Percentiles rank a stretch among this genome's conserved stretches.
Evolutionary conservation across 2,888 invertebrate genomes (phyloP).

Genomic region (Pristionchus japonicus): DNA sequence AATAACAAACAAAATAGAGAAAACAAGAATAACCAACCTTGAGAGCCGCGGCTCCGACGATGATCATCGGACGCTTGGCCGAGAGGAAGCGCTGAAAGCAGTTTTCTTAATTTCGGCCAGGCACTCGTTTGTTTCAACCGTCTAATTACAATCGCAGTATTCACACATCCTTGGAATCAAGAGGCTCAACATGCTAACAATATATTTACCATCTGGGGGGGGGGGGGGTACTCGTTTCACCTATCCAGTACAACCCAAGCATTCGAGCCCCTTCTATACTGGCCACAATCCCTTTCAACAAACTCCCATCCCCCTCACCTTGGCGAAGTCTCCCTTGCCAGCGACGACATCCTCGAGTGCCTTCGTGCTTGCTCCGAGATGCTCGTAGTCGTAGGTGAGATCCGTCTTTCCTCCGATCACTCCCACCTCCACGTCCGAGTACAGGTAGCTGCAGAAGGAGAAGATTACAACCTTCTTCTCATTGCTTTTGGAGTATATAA

Average conservation of each 20-base stretch:
- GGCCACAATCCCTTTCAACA: background rate
- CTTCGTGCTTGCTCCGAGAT: slow-evolving; percentile 87
- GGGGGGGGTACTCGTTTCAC: no score
- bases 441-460: slow-evolving; percentile 82
- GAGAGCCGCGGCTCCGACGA: slow-evolving; percentile 90
- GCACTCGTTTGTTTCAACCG: background rate
- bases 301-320: slow-evolving; percentile 54
- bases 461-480: no score
- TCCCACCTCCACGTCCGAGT: slow-evolving; percentile 89
- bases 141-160: no score
- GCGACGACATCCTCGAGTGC: slow-evolving; percentile 84
- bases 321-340: slow-evolving; percentile 80
- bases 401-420: slow-evolving; percentile 85
- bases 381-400: slow-evolving; percentile 89
- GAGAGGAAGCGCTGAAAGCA: slow-evolving; percentile 54
- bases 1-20: background rate
- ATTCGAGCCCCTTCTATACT: no score
- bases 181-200: no score
- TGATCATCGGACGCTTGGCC: slow-evolving; percentile 90
- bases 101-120: background rate
- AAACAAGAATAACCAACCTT: slow-evolving; percentile 75
- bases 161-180: no score
- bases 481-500: no score
- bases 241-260: background rate
- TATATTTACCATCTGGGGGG: no score